Conservation (phyloP, 1,140 invertebrate species). For the Trigoniulus corallinus region DNA sequence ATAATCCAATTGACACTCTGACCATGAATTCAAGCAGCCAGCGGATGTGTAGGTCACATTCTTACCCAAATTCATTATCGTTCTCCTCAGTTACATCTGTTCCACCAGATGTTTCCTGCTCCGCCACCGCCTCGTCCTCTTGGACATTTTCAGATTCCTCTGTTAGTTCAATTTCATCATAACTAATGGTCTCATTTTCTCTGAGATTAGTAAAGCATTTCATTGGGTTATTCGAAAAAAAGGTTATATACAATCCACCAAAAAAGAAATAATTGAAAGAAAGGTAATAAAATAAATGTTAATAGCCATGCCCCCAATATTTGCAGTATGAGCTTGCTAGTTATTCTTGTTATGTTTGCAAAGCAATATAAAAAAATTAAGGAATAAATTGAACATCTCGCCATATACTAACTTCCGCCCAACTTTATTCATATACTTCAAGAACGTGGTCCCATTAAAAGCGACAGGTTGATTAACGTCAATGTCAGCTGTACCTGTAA, state of each 20-base stretch:
- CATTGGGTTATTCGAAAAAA: no score
- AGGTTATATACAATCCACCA: no score
- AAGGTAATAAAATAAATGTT: no score
- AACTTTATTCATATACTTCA: slow-evolving; percentile 42
- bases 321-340: no score
- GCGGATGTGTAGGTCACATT: slow-evolving; percentile 13
- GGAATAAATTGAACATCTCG: no score
- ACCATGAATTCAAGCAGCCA: slow-evolving; percentile 11
- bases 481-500: slow-evolving; percentile 28
- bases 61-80: slow-evolving; percentile 15
- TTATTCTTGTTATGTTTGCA: no score
- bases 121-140: slow-evolving; percentile 26
- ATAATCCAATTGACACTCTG: no score
- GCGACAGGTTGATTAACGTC: slow-evolving; percentile 35
- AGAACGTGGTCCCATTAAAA: slow-evolving; percentile 43
- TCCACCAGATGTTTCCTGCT: neutral
- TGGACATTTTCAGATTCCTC: slow-evolving; percentile 23
- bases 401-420: slow-evolving; percentile 37
- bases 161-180: slow-evolving; percentile 28
- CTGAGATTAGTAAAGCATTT: no score
- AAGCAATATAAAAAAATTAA: no score
- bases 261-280: no score
- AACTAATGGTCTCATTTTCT: no score
- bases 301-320: no score
- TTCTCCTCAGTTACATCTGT: slow-evolving; percentile 23